These are phyloP conservation scores for Heterodera carotae DNA, from an alignment of 1,140 invertebrate genomes.

Conservation along the genomic window DNA sequence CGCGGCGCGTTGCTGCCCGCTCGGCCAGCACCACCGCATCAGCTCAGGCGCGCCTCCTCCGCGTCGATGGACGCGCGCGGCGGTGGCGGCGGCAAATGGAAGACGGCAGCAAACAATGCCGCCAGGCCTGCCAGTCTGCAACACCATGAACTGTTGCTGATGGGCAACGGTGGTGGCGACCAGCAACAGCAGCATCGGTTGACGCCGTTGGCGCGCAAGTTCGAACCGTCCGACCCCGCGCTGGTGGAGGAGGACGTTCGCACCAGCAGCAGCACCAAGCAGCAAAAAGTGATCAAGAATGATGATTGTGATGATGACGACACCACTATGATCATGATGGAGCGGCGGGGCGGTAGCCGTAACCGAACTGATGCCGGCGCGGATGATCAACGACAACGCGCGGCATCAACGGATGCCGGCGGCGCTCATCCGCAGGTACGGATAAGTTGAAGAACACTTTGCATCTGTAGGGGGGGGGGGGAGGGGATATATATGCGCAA, in stretches of 20 bases:
- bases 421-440: neutral
- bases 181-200: neutral
- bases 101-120: neutral
- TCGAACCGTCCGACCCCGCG: neutral
- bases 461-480: too few species aligned
- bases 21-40: conserved; percentile 5
- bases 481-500: too few species aligned
- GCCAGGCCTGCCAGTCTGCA: conserved; percentile 17
- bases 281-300: neutral
- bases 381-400: neutral
- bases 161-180: neutral
- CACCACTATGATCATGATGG: neutral
- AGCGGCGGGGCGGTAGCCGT: neutral
- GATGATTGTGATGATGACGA: too few species aligned
- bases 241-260: neutral
- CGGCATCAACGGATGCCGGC: conserved; percentile 2
- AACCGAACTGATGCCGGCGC: neutral
- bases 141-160: conserved; percentile 19
- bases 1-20: neutral
- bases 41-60: conserved; percentile 21
- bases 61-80: conserved; percentile 4
- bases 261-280: neutral
- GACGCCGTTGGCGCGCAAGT: conserved; percentile 1
- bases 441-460: too few species aligned
- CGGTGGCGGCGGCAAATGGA: conserved; percentile 5